Base-by-base conservation (phyloP, 2,888 invertebrate genomes). In the Baccha elongata region DNA sequence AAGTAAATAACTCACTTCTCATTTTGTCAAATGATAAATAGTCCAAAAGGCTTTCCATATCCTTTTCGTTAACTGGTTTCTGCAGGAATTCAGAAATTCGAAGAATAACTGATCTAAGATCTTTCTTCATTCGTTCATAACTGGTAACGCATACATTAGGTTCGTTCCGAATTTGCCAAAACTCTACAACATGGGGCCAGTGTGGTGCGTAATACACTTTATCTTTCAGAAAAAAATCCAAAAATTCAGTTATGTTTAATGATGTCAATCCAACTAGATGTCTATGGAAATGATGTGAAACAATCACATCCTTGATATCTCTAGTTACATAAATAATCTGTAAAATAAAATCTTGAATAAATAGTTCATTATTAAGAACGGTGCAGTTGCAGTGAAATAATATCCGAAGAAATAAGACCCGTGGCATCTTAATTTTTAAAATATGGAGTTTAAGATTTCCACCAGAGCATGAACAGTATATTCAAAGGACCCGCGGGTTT, bases 271-370 rank as follows among this genome's bases (percentile, higher is more conserved):
- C 93, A 0, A 93, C 93, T 50, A 92, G 91, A 1, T 5, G 1
- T 2, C 4, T 7, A 79, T 93, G 91, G 88, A 96, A 94, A 87
- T 94, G 97, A 88, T 93, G 95, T 0, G 96, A 97, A 0, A 96
- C 94, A 0, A 93, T 93, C 0, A 95, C 94, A 88, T 97, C 97
- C 88, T 96, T 94, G 0, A 96, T 96, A 89, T 97, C 96, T 81
- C 97, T 92, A 0, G 95, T 95, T 0, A 96, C 93, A 87, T 96
- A 97, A 46, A 97, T 93, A 23, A 96, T 91, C 92, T 94, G 7
- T 23, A 42, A 23, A 40, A 21, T 3, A 55, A 37, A 8, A 37
- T 4, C 15, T 32, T 3, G 29, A 7, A 7, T 32, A 3, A 3
- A 4, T 4, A 3, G 5, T 4, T 5, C n/a, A n/a, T n/a, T n/a